phyloP scores from a whole-genome alignment of 2,797 vertebrate species.

The Clarias laeviceps region DNA sequence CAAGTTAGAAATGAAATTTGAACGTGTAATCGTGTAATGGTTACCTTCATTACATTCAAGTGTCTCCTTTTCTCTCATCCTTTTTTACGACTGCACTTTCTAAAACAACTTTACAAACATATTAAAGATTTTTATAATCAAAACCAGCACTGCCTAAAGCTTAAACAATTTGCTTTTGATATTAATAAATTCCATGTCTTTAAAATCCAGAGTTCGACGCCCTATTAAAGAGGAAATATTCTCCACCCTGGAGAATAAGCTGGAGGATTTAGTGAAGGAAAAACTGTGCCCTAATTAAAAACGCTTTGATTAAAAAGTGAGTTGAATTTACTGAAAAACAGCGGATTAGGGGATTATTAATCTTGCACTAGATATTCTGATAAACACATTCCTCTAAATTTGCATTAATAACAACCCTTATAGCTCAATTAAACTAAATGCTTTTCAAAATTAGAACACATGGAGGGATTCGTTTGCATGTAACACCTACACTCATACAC shows the following conservation, averaged over 20 bases:
- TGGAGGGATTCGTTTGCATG: conserved; percentile 1
- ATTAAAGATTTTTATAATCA: conserved; percentile 30
- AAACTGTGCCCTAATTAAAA: conserved; percentile 50
- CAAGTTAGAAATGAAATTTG: neutral
- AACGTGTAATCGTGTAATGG: neutral
- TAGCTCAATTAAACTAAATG: conserved; percentile 28
- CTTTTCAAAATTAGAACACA: conserved; percentile 22
- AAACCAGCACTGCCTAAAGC: conserved; percentile 38
- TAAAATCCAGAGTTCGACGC: conserved; percentile 39
- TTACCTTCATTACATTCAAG: conserved; percentile 46
- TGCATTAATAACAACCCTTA: conserved; percentile 50
- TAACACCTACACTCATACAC: neutral
- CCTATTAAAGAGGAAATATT: conserved; percentile 40
- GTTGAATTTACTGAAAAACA: conserved; percentile 49
- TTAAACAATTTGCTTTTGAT: conserved; percentile 28
- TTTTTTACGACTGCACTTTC: conserved; percentile 27
- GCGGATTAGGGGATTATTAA: conserved; percentile 57
- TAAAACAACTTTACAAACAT: conserved; percentile 37
- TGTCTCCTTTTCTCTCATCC: conserved; percentile 9
- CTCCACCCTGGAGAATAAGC: conserved; percentile 39
- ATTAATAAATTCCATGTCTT: conserved; percentile 42
- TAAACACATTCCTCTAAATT: conserved; percentile 53
- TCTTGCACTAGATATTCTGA: conserved; percentile 44
- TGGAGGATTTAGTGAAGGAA: conserved; percentile 35
- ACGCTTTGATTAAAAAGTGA: conserved; percentile 56